phyloP scores from a whole-genome alignment of 2,113 vertebrate species.

The Gambusia affinis region DNA sequence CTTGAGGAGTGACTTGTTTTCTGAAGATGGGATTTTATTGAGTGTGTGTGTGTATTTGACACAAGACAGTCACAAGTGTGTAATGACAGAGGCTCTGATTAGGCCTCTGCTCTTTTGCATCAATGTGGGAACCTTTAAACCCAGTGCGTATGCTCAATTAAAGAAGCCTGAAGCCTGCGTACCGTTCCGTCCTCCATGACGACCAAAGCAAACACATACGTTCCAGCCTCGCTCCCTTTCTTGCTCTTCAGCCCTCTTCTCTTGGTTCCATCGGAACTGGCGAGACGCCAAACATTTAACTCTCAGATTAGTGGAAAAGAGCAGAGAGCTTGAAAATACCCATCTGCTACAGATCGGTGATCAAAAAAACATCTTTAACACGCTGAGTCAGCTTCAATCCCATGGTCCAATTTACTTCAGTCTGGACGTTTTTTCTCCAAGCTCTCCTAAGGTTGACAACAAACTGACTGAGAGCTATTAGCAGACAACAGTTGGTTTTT shows the following conservation, averaged over 20 bases:
- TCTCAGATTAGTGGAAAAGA: conserved; percentile 4
- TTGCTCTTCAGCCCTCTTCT: neutral
- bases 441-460: conserved; percentile 13
- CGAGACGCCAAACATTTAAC: conserved; percentile 16
- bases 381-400: conserved; percentile 37
- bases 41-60: neutral
- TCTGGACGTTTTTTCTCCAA: conserved; percentile 21
- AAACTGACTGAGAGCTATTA: conserved; percentile 47
- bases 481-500: conserved; percentile 37
- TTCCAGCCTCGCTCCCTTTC: neutral
- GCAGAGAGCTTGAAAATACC: conserved; percentile 40
- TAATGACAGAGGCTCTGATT: conserved; percentile 36
- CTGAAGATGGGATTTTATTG: conserved; percentile 47
- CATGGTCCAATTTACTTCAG: conserved; percentile 37
- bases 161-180: conserved; percentile 8
- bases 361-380: conserved; percentile 44
- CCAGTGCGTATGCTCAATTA: conserved; percentile 21
- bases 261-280: conserved; percentile 10
- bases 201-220: conserved; percentile 7
- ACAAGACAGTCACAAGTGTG: conserved; percentile 28
- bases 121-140: conserved; percentile 13
- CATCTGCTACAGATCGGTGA: conserved; percentile 43
- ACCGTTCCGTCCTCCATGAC: conserved; percentile 3
- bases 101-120: conserved; percentile 32
- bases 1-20: conserved; percentile 66